Conservation (phyloP, 53 echinoderm and acorn worm genomes). For the Antedon mediterranea region DNA sequence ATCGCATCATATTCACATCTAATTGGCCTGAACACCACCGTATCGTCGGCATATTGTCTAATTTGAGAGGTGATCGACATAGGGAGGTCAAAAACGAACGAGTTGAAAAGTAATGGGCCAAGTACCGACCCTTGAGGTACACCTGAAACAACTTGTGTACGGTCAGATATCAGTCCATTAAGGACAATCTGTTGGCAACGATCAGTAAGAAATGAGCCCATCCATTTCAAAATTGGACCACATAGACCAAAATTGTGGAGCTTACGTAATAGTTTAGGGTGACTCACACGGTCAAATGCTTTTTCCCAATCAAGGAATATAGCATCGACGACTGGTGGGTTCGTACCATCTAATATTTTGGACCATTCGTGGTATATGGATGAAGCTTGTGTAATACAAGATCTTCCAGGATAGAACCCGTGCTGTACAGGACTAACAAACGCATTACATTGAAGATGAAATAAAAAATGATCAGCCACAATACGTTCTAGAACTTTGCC, state of each 20-base stretch:
- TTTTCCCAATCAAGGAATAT: no score
- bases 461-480: constrained; percentile 2
- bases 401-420: no score
- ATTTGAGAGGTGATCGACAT: neutral
- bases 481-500: no score
- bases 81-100: constrained; percentile 8
- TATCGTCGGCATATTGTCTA: neutral
- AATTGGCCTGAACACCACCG: no score
- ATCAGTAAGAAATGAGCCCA: constrained; percentile 8
- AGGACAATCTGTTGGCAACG: constrained; percentile 9
- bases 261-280: no score
- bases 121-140: constrained; percentile 18
- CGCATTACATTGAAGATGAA: constrained; percentile 4
- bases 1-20: no score
- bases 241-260: no score
- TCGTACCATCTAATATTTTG: no score
- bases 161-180: neutral
- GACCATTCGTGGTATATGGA: no score
- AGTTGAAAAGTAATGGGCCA: constrained; percentile 7
- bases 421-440: no score
- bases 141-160: neutral
- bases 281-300: constrained; percentile 1
- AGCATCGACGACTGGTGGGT: no score
- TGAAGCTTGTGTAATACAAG: no score
- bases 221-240: constrained; percentile 22